These are phyloP conservation scores for Myripristis murdjan DNA, from an alignment of 2,797 vertebrate species.

Conservation along the genomic window DNA sequence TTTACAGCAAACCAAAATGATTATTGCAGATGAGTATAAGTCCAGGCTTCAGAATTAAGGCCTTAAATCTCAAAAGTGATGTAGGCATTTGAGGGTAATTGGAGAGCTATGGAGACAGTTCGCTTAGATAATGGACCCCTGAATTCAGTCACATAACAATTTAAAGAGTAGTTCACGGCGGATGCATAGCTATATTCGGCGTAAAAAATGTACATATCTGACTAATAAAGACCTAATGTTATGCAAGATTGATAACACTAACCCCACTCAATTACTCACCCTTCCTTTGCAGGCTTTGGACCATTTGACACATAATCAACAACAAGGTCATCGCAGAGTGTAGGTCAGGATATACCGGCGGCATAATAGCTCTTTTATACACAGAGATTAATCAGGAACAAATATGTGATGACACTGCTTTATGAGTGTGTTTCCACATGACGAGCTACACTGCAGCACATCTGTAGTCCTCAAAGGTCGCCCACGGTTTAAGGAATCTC, in stretches of 20 bases:
- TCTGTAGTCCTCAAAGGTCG: conserved; percentile 68
- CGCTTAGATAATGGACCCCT: conserved; percentile 37
- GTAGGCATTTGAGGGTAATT: conserved; percentile 31
- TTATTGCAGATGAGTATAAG: background rate
- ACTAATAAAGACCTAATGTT: conserved; percentile 65
- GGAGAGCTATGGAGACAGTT: conserved; percentile 28
- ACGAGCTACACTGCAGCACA: conserved; percentile 47
- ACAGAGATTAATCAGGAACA: conserved; percentile 72
- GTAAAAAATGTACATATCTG: conserved; percentile 58
- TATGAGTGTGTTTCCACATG: conserved; percentile 61
- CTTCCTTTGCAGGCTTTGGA: conserved; percentile 53
- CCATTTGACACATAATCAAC: conserved; percentile 70
- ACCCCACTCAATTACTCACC: conserved; percentile 57
- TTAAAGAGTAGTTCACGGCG: conserved; percentile 44
- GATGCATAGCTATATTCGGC: conserved; percentile 36
- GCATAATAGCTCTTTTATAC: conserved; percentile 71
- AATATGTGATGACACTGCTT: conserved; percentile 66
- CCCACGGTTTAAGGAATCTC: conserved; percentile 65
- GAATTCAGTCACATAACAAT: conserved; percentile 36
- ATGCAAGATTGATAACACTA: conserved; percentile 65
- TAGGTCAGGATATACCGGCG: conserved; percentile 49
- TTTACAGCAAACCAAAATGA: background rate
- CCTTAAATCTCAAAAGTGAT: conserved; percentile 18
- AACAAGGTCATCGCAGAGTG: conserved; percentile 73
- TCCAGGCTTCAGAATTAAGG: background rate